A percentile compares a stretch with the other conserved stretches of the same genome.
Conservation (phyloP, 2,113 vertebrate genomes). For the Melanocharis versteri region DNA sequence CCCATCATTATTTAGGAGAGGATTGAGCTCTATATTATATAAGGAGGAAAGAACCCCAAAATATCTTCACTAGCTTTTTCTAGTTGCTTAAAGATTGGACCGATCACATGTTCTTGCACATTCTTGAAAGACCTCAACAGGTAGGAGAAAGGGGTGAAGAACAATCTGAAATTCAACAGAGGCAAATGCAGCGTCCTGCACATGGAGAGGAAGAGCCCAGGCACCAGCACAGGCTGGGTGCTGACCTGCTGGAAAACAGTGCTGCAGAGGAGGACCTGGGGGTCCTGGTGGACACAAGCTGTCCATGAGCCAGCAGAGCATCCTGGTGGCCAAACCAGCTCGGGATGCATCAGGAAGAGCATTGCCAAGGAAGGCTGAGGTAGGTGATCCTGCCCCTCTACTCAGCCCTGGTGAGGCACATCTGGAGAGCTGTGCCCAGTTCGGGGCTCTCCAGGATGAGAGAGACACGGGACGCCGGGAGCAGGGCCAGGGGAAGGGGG, state of each 20-base stretch:
- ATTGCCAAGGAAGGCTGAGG: not conserved
- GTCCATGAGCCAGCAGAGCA: not conserved
- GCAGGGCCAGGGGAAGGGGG: rapidly evolving
- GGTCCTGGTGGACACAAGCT: not conserved
- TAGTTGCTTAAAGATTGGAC: not conserved
- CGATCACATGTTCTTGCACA: not conserved
- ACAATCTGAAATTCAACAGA: not conserved
- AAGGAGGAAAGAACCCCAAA: not conserved
- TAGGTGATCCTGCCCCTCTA: not conserved
- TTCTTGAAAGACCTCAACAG: not conserved
- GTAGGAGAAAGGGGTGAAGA: not conserved
- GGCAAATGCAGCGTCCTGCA: not conserved
- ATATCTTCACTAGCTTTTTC: not conserved
- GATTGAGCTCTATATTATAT: not conserved
- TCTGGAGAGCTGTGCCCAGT: not conserved
- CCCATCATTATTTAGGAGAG: rapidly evolving
- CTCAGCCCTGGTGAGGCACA: too few species aligned
- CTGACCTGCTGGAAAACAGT: not conserved
- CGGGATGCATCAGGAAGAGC: not conserved
- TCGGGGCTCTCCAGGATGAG: too few species aligned
- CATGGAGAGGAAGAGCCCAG: not conserved
- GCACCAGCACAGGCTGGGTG: not conserved
- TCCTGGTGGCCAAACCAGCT: not conserved
- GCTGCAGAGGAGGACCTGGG: not conserved
- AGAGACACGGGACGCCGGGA: not conserved